phyloP scores from a whole-genome alignment of 2,113 vertebrate genomes.

The Lycaon pictus region DNA sequence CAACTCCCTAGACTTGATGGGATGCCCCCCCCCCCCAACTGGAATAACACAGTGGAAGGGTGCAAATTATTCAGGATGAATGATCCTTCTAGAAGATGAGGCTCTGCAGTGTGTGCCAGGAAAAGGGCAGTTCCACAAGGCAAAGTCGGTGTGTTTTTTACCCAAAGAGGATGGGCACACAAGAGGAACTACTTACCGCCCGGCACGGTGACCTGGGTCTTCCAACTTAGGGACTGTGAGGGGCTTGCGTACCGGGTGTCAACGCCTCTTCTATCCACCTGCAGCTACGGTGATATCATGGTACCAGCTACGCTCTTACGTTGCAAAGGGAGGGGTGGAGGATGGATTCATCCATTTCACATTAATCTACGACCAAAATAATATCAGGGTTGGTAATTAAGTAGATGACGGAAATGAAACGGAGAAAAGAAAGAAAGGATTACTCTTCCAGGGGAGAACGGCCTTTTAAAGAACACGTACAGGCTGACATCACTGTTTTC shows the following conservation, averaged over 20 bases:
- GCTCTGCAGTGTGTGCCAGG: fast-evolving
- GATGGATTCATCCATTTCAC: background rate
- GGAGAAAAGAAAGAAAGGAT: background rate
- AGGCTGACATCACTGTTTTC: fast-evolving
- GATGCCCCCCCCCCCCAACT: too few species aligned
- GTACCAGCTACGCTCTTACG: fast-evolving
- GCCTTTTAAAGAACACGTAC: fast-evolving
- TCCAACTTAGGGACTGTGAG: background rate
- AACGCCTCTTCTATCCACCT: background rate
- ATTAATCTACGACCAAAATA: background rate
- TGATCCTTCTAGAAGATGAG: background rate
- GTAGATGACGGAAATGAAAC: background rate
- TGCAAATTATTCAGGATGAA: background rate
- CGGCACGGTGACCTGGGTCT: fast-evolving
- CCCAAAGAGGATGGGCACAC: background rate
- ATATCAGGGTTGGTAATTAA: background rate
- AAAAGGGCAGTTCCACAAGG: background rate
- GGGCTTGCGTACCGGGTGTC: background rate
- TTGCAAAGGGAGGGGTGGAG: background rate
- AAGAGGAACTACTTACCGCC: fast-evolving
- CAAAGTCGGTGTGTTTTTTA: fast-evolving
- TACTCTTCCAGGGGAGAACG: fast-evolving
- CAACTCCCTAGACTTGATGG: background rate
- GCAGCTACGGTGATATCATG: fast-evolving
- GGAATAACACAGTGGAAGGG: too few species aligned